Base-by-base conservation (phyloP, 2,888 invertebrate species). In the Notodonta dromedarius region DNA sequence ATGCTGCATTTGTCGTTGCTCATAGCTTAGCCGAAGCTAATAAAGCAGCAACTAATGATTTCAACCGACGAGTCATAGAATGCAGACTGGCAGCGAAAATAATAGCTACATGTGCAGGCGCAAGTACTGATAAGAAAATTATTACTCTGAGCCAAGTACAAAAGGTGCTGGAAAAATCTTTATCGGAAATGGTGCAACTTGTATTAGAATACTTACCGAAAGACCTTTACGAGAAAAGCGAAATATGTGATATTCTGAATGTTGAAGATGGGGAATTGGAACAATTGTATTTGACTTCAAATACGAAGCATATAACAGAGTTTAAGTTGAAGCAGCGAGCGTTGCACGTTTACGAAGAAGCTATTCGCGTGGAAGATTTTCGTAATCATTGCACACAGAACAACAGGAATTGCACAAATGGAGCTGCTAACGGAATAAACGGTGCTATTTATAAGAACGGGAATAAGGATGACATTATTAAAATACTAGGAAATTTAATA, bases 11-110 rank as follows among this genome's bases (percentile, higher is more conserved):
- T 90, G 98, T 99, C 2, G 97, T 99, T 61, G 97, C 98, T 50
- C 98, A 99, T 87, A 98, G 98, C 84, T 90, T 97, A 68, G 96
- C 96, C 0, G 96, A 96, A 85, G 96, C 97, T 70, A 99, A 99
- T 88, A 99, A 99, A 94, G 99, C 99, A 11, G 98, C 98, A 13
- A 97, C 98, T 0, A 95, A 95, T 48, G 96, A 98, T 87, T 99
- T 95, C 87, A 99, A 99, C 89, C 96, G 96, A 70, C 94, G 99
- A 59, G 99, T 99, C 0, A 96, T 97, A 48, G 99, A 99, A 92
- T 99, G 99, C 81, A 95, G 98, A 59, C 87, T 99, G 35, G 98
- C 98, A n/a, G 96, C 97, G 66, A 95, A 97, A 96, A 95, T 98
- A 82, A 81, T 93, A 71, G 78, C 82, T n/a, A 75, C 69, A 54